A percentile compares a stretch with the other conserved stretches of the same genome.
Evolutionary conservation across 2,888 invertebrate genomes (phyloP).

Genomic region (Vandiemenella viatica): DNA sequence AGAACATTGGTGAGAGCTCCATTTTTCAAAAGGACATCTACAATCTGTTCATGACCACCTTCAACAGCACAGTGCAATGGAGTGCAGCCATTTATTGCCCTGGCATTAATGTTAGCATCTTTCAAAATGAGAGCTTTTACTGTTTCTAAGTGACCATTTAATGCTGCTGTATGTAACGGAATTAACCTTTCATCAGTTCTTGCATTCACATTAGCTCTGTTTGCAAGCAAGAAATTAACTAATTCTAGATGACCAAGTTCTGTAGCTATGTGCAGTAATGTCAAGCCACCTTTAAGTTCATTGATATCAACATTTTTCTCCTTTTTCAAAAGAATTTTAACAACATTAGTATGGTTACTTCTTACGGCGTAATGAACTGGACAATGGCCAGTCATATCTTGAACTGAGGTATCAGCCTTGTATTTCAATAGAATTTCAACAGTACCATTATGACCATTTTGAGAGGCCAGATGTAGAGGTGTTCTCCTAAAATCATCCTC

Average conservation of each 20-base stretch:
- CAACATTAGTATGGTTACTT: background rate
- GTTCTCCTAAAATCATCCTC: background rate
- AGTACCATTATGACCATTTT: background rate
- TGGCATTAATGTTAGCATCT: slow-evolving; percentile 14
- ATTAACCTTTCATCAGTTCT: slow-evolving; percentile 7
- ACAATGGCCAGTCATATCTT: background rate
- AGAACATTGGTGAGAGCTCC: background rate
- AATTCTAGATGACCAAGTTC: slow-evolving; percentile 11
- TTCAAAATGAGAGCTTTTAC: slow-evolving; percentile 10
- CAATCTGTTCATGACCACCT: slow-evolving; percentile 4
- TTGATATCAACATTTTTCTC: background rate
- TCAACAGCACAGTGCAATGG: slow-evolving; percentile 12
- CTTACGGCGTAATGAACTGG: background rate
- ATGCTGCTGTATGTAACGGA: slow-evolving; percentile 14
- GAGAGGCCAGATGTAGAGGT: slow-evolving; percentile 1
- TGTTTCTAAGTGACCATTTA: slow-evolving; percentile 5
- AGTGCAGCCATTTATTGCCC: slow-evolving; percentile 9
- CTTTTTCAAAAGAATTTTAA: background rate
- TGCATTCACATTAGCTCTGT: slow-evolving; percentile 12
- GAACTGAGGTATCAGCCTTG: background rate
- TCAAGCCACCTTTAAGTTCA: background rate
- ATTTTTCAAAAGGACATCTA: background rate
- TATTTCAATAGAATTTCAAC: background rate
- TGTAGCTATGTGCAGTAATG: slow-evolving; percentile 14
- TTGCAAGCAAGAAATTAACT: slow-evolving; percentile 13